Percentiles rank a stretch among this genome's conserved stretches.
phyloP scores from a whole-genome alignment of 2,797 vertebrate species.

The Lutjanus campechanus region DNA sequence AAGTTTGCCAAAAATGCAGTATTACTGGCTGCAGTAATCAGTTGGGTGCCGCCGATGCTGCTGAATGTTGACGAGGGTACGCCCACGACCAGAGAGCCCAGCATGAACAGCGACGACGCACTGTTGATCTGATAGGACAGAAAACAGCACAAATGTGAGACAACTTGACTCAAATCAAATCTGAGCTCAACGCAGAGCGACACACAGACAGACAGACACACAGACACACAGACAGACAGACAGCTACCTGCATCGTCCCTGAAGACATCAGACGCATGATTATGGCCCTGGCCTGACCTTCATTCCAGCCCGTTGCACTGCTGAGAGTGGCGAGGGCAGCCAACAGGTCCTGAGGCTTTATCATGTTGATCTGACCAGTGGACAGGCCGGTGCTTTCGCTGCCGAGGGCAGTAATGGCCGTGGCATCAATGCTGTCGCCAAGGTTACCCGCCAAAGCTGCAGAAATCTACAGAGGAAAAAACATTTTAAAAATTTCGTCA shows the following conservation, averaged over 20 bases:
- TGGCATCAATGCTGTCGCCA: slow-evolving; percentile 38
- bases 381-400: slow-evolving; percentile 66
- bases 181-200: not conserved
- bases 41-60: slow-evolving; percentile 33
- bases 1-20: slow-evolving; percentile 60
- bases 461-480: slow-evolving; percentile 58
- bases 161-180: not conserved
- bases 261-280: slow-evolving; percentile 61
- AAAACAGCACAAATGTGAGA: not conserved
- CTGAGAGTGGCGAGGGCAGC: slow-evolving; percentile 55
- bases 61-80: slow-evolving; percentile 56
- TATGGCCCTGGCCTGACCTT: slow-evolving; percentile 77
- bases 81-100: slow-evolving; percentile 80
- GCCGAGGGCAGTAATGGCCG: slow-evolving; percentile 67
- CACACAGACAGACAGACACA: not conserved
- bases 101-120: not conserved
- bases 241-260: slow-evolving; percentile 68
- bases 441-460: slow-evolving; percentile 77
- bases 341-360: slow-evolving; percentile 34
- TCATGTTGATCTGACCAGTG: slow-evolving; percentile 62
- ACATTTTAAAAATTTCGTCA: not conserved
- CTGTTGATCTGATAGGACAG: slow-evolving; percentile 66
- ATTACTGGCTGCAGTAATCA: slow-evolving; percentile 55
- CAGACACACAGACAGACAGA: not conserved
- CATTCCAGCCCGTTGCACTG: slow-evolving; percentile 69